Conservation (phyloP, 2,888 invertebrate genomes). For the Anaspis maculata region DNA sequence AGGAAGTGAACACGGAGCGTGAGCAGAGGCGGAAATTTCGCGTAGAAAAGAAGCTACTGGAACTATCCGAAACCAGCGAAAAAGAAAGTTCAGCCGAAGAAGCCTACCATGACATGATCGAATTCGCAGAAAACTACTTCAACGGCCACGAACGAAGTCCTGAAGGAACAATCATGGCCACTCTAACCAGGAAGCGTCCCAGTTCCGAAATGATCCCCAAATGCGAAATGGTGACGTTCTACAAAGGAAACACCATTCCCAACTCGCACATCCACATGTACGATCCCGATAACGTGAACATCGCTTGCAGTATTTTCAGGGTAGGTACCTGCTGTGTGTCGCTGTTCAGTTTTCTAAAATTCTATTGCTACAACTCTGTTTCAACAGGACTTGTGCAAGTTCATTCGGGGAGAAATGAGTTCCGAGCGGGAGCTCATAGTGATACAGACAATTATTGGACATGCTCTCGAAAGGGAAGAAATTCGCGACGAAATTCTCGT, state of each 20-base stretch:
- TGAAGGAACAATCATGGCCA: conserved; percentile 83
- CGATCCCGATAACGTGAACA: conserved; percentile 86
- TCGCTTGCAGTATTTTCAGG: conserved; percentile 84
- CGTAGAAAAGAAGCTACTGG: conserved; percentile 78
- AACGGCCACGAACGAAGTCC: conserved; percentile 81
- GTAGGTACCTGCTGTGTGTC: too few species aligned
- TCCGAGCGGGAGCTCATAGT: conserved; percentile 72
- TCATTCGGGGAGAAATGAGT: conserved; percentile 81
- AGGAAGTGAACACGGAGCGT: conserved; percentile 50
- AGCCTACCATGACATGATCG: conserved; percentile 71
- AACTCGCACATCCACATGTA: conserved; percentile 92
- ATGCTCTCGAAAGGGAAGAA: conserved; percentile 86
- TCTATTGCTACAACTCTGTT: conserved; percentile 5
- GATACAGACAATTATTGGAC: conserved; percentile 76
- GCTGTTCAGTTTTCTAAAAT: neutral
- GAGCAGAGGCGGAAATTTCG: conserved; percentile 75
- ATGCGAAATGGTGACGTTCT: conserved; percentile 87
- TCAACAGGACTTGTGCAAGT: conserved; percentile 76
- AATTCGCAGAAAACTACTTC: conserved; percentile 90
- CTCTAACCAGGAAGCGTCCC: conserved; percentile 71
- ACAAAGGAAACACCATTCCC: conserved; percentile 80
- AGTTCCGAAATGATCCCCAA: conserved; percentile 75
- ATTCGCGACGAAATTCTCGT: conserved; percentile 86
- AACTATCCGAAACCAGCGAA: conserved; percentile 58
- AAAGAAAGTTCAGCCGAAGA: conserved; percentile 49